Conservation (phyloP, 2,888 invertebrate genomes). For the Lasioglossum lativentre region DNA sequence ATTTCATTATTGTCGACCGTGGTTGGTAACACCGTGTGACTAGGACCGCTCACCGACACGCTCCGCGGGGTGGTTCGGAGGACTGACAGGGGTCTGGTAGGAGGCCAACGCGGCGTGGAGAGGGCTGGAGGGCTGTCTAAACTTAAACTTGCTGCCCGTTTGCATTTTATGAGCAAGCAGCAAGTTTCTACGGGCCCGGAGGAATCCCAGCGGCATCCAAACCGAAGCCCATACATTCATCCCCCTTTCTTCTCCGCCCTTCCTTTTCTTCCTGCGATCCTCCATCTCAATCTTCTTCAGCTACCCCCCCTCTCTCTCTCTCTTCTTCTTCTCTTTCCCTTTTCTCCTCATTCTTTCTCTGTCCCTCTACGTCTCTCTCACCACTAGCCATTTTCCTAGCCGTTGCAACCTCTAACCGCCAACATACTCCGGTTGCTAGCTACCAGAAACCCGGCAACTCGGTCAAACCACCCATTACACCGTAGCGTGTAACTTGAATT, state of each 20-base stretch:
- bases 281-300: slow-evolving; percentile 5
- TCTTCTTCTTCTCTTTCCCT: neutral
- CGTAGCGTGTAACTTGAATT: slow-evolving; percentile 73
- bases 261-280: slow-evolving; percentile 51
- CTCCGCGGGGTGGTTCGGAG: slow-evolving; percentile 48
- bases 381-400: slow-evolving; percentile 56
- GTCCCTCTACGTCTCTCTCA: neutral
- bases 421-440: slow-evolving; percentile 53
- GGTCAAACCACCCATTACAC: slow-evolving; percentile 74
- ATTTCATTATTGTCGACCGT: slow-evolving; percentile 88
- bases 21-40: slow-evolving; percentile 85
- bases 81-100: slow-evolving; percentile 46
- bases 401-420: slow-evolving; percentile 52
- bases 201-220: slow-evolving; percentile 75
- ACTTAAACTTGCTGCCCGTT: slow-evolving; percentile 82
- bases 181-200: slow-evolving; percentile 73
- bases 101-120: slow-evolving; percentile 49
- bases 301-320: neutral
- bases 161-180: slow-evolving; percentile 83
- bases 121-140: slow-evolving; percentile 72
- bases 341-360: neutral
- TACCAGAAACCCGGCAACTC: slow-evolving; percentile 57
- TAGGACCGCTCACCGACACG: slow-evolving; percentile 60
- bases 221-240: slow-evolving; percentile 77
- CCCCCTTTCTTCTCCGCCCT: slow-evolving; percentile 54